Evolutionary conservation across 2,113 vertebrate genomes (phyloP).

Genomic region (Python bivittatus): DNA sequence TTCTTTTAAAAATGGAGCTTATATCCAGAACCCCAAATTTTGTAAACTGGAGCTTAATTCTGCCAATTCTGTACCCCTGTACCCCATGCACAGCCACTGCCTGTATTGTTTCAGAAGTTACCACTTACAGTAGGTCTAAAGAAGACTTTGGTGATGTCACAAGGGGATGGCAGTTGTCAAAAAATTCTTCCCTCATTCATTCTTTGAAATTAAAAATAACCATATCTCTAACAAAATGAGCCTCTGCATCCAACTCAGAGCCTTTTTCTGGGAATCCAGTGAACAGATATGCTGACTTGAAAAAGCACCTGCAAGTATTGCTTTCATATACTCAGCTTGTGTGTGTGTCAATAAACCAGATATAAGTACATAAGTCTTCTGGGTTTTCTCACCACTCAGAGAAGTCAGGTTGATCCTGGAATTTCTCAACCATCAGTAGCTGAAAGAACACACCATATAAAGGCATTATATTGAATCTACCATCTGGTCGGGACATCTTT

Average conservation of each 20-base stretch:
- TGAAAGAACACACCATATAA: constrained; percentile 8
- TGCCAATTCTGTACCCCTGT: background rate
- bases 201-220: no score
- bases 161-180: background rate
- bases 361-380: background rate
- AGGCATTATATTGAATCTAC: background rate
- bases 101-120: background rate
- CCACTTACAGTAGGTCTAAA: background rate
- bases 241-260: no score
- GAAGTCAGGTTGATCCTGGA: background rate
- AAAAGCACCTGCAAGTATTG: background rate
- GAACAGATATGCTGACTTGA: background rate
- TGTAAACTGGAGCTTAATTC: background rate
- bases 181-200: background rate
- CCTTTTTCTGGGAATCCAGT: background rate
- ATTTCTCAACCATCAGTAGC: background rate
- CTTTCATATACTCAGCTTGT: background rate
- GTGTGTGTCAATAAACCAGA: background rate
- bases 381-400: background rate
- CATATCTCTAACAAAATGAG: background rate
- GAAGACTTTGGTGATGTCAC: background rate
- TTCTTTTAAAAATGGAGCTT: background rate
- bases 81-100: background rate
- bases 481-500: background rate
- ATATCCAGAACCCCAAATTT: background rate